A percentile compares a stretch with the other conserved stretches of the same genome.
Evolutionary conservation across 1,140 invertebrate genomes (phyloP).

Genomic region (Andrena cerasifolii): DNA sequence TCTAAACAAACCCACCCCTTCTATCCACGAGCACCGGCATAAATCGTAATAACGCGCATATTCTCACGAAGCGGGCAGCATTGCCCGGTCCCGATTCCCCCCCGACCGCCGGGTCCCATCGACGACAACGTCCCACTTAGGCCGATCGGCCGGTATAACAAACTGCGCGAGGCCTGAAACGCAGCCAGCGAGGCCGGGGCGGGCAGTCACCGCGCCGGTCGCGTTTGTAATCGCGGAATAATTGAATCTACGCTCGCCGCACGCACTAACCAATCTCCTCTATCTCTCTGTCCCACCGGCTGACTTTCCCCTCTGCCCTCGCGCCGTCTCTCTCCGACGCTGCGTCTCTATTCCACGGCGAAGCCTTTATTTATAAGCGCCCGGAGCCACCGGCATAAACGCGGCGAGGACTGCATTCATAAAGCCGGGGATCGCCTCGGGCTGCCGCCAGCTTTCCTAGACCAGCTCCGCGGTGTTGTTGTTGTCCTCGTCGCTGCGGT

Average conservation of each 20-base stretch:
- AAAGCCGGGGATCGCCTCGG: conserved; percentile 63
- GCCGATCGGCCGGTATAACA: conserved; percentile 59
- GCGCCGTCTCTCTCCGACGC: conserved; percentile 24
- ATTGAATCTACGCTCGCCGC: conserved; percentile 75
- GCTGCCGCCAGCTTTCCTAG: conserved; percentile 67
- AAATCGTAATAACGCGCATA: conserved; percentile 26
- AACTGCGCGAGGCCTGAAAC: conserved; percentile 45
- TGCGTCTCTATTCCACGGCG: conserved; percentile 28
- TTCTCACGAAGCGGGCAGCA: conserved; percentile 35
- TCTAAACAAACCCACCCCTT: background rate
- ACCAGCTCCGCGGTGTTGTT: conserved; percentile 53
- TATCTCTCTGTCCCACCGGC: conserved; percentile 44
- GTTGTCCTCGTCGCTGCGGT: conserved; percentile 51
- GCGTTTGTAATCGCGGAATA: conserved; percentile 79
- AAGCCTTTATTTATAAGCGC: conserved; percentile 79
- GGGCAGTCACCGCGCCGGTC: conserved; percentile 69
- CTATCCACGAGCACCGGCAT: background rate
- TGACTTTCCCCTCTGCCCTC: conserved; percentile 32
- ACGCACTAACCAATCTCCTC: conserved; percentile 47
- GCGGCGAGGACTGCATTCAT: conserved; percentile 78
- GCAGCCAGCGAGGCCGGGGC: conserved; percentile 42
- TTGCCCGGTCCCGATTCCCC: background rate
- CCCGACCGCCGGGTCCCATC: conserved; percentile 1
- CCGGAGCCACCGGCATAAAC: conserved; percentile 77
- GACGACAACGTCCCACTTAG: conserved; percentile 55